Percentiles rank a stretch among this genome's conserved stretches.
Evolutionary conservation across 2,797 vertebrate species (phyloP).

Genomic region (Anabacerthia variegaticeps): DNA sequence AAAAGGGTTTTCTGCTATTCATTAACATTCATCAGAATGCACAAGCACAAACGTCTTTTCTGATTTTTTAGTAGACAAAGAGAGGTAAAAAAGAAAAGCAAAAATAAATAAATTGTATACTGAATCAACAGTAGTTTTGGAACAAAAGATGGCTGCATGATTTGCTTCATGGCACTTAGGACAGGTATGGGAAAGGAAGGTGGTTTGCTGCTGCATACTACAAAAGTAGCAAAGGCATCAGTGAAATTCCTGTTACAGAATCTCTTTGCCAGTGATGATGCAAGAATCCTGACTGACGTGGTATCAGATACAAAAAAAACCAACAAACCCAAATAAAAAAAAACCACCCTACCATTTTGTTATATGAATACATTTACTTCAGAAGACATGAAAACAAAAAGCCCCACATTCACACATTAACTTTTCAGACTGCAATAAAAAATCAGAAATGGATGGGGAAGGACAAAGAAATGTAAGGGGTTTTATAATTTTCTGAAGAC

Average conservation of each 20-base stretch:
- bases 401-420: neutral
- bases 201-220: neutral
- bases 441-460: neutral
- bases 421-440: neutral
- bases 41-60: neutral
- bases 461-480: neutral
- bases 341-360: neutral
- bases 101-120: neutral
- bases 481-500: neutral
- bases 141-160: neutral
- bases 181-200: neutral
- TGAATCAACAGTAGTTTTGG: neutral
- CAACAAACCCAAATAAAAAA: rapidly evolving
- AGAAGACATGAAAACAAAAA: neutral
- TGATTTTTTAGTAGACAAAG: neutral
- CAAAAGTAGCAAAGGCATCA: neutral
- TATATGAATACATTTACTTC: neutral
- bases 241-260: neutral
- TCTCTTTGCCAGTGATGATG: neutral
- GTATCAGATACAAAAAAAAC: neutral
- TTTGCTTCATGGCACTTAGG: neutral
- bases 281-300: neutral
- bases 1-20: neutral
- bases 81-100: neutral
- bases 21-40: neutral